Evolutionary conservation across 2,113 vertebrate species (phyloP).

Genomic region (Tychaedon coryphoeus): DNA sequence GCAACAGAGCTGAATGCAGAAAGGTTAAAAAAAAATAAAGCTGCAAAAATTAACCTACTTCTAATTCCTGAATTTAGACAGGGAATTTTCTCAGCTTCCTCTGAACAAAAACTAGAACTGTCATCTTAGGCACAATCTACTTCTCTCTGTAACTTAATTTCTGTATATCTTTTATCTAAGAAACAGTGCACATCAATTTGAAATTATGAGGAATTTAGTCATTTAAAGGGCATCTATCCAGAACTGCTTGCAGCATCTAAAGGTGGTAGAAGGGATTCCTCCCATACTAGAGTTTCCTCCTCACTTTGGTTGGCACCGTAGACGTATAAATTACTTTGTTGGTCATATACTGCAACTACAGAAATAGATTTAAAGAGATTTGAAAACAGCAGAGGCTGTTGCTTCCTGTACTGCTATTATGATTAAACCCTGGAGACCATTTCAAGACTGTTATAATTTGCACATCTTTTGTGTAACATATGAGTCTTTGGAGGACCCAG

Average conservation of each 20-base stretch:
- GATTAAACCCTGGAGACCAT: conserved; percentile 37
- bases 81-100: not conserved
- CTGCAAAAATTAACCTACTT: not conserved
- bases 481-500: not conserved
- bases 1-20: not conserved
- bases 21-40: not conserved
- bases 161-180: not conserved
- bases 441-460: conserved; percentile 32
- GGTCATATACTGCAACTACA: not conserved
- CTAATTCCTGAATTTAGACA: not conserved
- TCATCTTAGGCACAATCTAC: not conserved
- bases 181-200: not conserved
- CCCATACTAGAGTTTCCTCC: not conserved
- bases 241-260: not conserved
- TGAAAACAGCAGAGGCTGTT: not conserved
- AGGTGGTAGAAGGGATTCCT: not conserved
- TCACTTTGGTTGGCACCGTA: not conserved
- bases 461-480: conserved; percentile 1
- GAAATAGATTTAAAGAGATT: not conserved
- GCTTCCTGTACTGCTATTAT: not conserved
- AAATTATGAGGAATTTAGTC: not conserved
- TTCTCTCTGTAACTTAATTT: not conserved
- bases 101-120: not conserved
- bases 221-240: not conserved
- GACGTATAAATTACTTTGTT: not conserved